Percentiles rank a stretch among this genome's conserved stretches.
Evolutionary conservation across 2,113 vertebrate genomes (phyloP).

Genomic region (Malurus elegans): DNA sequence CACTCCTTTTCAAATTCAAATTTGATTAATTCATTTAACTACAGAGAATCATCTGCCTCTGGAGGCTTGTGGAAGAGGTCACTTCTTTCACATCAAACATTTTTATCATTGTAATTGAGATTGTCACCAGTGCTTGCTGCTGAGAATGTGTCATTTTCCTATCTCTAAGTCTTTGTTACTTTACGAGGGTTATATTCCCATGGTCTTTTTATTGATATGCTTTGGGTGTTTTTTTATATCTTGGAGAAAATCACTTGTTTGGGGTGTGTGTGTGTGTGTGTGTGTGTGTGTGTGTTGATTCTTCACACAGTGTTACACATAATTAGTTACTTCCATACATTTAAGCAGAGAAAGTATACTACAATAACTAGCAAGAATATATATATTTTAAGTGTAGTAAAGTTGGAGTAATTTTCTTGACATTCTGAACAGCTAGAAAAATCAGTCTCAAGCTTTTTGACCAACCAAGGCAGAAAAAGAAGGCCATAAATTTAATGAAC

Average conservation of each 20-base stretch:
- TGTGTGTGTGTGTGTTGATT: accelerated
- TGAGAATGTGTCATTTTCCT: neutral
- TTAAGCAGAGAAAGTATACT: neutral
- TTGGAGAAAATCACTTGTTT: neutral
- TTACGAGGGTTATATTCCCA: neutral
- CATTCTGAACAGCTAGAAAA: neutral
- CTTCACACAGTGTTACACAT: neutral
- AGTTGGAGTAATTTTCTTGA: neutral
- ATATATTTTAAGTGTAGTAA: neutral
- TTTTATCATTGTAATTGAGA: neutral
- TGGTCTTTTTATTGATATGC: neutral
- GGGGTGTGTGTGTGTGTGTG: no score
- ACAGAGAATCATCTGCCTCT: neutral
- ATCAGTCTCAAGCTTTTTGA: neutral
- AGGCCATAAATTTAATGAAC: neutral
- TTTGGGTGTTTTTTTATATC: neutral
- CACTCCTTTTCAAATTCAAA: neutral
- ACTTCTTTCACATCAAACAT: neutral
- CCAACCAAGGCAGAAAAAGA: neutral
- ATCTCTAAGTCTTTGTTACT: neutral
- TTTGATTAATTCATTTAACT: constrained; percentile 1
- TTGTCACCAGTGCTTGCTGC: neutral
- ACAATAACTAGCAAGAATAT: neutral
- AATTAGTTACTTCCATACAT: neutral
- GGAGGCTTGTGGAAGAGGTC: neutral